Evolutionary conservation across 2,888 invertebrate species (phyloP).

Genomic region (Andrena dorsata): DNA sequence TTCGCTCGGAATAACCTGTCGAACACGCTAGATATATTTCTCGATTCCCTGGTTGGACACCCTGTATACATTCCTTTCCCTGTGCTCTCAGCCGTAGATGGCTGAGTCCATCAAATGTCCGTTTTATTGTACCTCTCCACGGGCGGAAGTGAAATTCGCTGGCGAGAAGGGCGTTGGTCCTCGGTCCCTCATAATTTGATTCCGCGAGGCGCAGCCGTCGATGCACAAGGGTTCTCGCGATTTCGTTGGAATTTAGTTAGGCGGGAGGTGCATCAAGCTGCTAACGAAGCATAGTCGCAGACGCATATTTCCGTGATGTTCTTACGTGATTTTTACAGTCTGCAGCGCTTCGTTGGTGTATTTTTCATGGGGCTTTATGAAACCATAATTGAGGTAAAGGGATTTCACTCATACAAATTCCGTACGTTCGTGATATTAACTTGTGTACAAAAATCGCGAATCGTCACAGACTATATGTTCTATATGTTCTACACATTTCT

Average conservation of each 20-base stretch:
- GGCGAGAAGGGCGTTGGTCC: constrained; percentile 60
- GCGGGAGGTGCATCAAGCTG: constrained; percentile 46
- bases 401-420: constrained; percentile 5
- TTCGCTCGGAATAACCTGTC: background rate
- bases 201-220: constrained; percentile 59
- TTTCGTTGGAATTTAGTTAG: constrained; percentile 61
- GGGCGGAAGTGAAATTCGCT: constrained; percentile 68
- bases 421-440: background rate
- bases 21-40: background rate
- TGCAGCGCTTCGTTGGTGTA: background rate
- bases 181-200: constrained; percentile 73
- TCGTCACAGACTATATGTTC: too few relatives aligned
- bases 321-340: constrained; percentile 37
- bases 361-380: background rate
- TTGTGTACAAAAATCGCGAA: background rate
- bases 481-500: too few relatives aligned
- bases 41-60: constrained; percentile 7
- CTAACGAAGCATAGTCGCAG: constrained; percentile 35
- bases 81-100: constrained; percentile 14
- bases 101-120: constrained; percentile 63
- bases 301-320: constrained; percentile 18
- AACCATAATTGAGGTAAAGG: background rate
- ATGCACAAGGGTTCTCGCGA: constrained; percentile 53
- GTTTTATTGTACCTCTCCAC: constrained; percentile 68
- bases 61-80: constrained; percentile 2